Conservation (phyloP, 1,140 invertebrate genomes). For the Ceratina calcarata region DNA sequence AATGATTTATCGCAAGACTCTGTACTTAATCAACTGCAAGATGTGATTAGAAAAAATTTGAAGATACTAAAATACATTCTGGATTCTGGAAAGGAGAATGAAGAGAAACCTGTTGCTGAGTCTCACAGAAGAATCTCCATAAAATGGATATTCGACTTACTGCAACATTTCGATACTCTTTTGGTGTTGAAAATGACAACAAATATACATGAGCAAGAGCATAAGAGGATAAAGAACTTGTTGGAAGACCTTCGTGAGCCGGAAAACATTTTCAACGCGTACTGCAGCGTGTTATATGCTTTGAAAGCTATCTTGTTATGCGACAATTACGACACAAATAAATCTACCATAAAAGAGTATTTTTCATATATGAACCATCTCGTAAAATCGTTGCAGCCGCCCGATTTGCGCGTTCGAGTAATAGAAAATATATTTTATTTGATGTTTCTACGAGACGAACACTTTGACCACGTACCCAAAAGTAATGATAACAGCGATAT, state of each 20-base stretch:
- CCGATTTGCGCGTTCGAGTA: constrained; percentile 65
- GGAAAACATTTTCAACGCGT: constrained; percentile 63
- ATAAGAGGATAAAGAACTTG: constrained; percentile 61
- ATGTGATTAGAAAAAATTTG: constrained; percentile 56
- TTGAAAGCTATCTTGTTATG: constrained; percentile 68
- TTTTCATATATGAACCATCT: constrained; percentile 60
- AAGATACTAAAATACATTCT: constrained; percentile 68
- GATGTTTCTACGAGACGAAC: constrained; percentile 70
- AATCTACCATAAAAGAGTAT: constrained; percentile 45
- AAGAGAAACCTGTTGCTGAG: background rate
- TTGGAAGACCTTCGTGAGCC: constrained; percentile 55
- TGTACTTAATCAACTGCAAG: constrained; percentile 56
- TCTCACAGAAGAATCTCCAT: constrained; percentile 55
- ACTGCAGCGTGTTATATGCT: constrained; percentile 64
- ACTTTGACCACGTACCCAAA: constrained; percentile 60
- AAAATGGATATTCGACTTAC: constrained; percentile 58
- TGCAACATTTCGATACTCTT: constrained; percentile 64
- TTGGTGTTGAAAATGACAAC: constrained; percentile 65
- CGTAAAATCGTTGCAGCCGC: constrained; percentile 60
- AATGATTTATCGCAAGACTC: constrained; percentile 49
- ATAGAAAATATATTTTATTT: constrained; percentile 74
- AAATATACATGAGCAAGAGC: constrained; percentile 67
- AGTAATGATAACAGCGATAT: constrained; percentile 53
- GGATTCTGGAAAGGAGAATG: constrained; percentile 35
- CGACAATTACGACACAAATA: constrained; percentile 59